A percentile compares a stretch with the other conserved stretches of the same genome.
These are phyloP conservation scores for Coelogynopora nodosa DNA, from an alignment of 2,888 invertebrate species.

Conservation along the genomic window DNA sequence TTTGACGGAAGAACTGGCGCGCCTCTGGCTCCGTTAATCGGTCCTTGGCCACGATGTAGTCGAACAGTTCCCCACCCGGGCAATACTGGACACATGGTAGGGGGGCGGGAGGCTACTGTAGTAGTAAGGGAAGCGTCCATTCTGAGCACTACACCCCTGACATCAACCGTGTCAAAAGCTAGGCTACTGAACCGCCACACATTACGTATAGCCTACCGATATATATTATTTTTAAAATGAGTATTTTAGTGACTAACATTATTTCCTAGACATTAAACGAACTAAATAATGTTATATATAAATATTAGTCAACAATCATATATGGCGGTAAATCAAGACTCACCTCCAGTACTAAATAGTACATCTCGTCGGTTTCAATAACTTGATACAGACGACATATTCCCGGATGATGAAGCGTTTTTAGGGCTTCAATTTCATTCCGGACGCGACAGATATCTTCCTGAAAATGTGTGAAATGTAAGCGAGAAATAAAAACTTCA, in stretches of 20 bases:
- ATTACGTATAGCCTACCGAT: too few relatives aligned
- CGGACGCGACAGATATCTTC: constrained; percentile 72
- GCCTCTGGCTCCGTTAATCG: constrained; percentile 72
- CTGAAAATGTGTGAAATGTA: constrained; percentile 61
- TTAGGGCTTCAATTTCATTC: constrained; percentile 72
- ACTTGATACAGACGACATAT: constrained; percentile 76
- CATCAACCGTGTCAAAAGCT: background rate
- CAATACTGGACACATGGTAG: constrained; percentile 66
- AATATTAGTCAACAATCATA: background rate
- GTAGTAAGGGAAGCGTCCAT: too few relatives aligned
- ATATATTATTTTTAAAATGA: too few relatives aligned
- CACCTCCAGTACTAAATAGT: constrained; percentile 74
- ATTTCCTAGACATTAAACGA: too few relatives aligned
- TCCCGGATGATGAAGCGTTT: constrained; percentile 70
- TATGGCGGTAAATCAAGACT: background rate
- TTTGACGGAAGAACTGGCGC: constrained; percentile 73
- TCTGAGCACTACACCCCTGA: too few relatives aligned
- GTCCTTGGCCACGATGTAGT: constrained; percentile 76
- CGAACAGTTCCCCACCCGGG: constrained; percentile 77
- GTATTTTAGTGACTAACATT: too few relatives aligned
- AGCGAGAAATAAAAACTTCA: too few relatives aligned
- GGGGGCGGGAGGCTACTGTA: too few relatives aligned
- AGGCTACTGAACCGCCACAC: too few relatives aligned
- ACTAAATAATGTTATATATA: background rate
- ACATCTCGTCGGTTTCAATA: constrained; percentile 72